Percentiles rank a stretch among this genome's conserved stretches.
Evolutionary conservation across 2,888 invertebrate genomes (phyloP).

Genomic region (Platycheirus albimanus): DNA sequence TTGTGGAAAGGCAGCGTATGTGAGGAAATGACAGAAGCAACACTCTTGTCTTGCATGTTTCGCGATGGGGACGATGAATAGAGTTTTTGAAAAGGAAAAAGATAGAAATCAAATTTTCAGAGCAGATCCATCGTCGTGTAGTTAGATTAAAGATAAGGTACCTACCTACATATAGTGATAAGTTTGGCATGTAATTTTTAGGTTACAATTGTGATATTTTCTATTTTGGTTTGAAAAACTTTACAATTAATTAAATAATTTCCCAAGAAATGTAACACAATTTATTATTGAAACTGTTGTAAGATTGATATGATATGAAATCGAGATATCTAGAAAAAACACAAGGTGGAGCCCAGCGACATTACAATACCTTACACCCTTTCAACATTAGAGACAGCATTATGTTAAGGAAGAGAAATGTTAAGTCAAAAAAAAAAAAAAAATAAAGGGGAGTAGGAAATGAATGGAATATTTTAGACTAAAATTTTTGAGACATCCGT

Average conservation of each 20-base stretch:
- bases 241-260: conserved; percentile 14
- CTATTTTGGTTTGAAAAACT: neutral
- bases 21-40: conserved; percentile 38
- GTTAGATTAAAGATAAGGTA: conserved; percentile 16
- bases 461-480: no score
- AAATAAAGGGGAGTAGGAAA: no score
- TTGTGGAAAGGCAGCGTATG: conserved; percentile 12
- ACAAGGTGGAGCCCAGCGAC: no score
- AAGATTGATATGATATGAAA: no score
- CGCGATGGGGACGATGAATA: no score
- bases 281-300: no score
- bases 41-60: conserved; percentile 1
- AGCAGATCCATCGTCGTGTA: conserved; percentile 41
- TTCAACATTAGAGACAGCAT: no score
- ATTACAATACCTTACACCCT: no score
- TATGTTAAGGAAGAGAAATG: no score
- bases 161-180: neutral
- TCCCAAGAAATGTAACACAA: conserved; percentile 21
- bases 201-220: neutral
- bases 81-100: conserved; percentile 16
- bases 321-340: no score
- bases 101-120: conserved; percentile 48
- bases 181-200: conserved; percentile 6
- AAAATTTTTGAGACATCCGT: no score
- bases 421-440: no score